Percentiles rank a stretch among this genome's conserved stretches.
phyloP scores from a whole-genome alignment of 1,140 invertebrate genomes.

The Anastrepha obliqua region DNA sequence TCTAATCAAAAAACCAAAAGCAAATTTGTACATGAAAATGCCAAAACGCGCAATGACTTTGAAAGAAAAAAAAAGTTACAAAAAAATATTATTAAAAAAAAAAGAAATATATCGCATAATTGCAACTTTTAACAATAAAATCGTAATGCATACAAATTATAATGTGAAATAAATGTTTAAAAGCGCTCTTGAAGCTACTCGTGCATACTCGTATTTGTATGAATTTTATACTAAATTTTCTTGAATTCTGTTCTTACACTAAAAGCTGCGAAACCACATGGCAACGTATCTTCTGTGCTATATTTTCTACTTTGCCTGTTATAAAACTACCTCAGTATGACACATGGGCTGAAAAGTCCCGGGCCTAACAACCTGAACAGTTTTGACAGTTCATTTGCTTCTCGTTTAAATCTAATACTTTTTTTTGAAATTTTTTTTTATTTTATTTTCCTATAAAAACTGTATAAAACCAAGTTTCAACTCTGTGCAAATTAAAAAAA shows the following conservation, averaged over 20 bases:
- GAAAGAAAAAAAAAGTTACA: background rate
- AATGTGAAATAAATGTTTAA: background rate
- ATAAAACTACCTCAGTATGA: too few relatives aligned
- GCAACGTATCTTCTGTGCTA: background rate
- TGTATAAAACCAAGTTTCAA: too few relatives aligned
- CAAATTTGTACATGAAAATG: background rate
- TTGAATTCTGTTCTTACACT: background rate
- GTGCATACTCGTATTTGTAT: background rate
- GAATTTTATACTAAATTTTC: background rate
- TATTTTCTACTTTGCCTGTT: too few relatives aligned
- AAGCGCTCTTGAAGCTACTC: background rate
- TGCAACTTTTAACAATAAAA: background rate
- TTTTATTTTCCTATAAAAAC: too few relatives aligned
- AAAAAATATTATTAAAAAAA: background rate
- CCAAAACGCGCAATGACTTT: background rate
- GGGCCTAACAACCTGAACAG: too few relatives aligned
- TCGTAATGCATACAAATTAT: background rate
- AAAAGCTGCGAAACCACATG: background rate
- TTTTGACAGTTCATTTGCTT: too few relatives aligned
- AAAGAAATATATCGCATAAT: background rate
- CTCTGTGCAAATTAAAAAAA: too few relatives aligned
- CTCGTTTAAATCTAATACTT: too few relatives aligned
- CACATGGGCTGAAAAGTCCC: too few relatives aligned
- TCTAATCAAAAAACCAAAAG: background rate
- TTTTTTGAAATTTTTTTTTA: too few relatives aligned